Conservation (phyloP, 2,113 vertebrate species). For the Dicerorhinus sumatrensis region DNA sequence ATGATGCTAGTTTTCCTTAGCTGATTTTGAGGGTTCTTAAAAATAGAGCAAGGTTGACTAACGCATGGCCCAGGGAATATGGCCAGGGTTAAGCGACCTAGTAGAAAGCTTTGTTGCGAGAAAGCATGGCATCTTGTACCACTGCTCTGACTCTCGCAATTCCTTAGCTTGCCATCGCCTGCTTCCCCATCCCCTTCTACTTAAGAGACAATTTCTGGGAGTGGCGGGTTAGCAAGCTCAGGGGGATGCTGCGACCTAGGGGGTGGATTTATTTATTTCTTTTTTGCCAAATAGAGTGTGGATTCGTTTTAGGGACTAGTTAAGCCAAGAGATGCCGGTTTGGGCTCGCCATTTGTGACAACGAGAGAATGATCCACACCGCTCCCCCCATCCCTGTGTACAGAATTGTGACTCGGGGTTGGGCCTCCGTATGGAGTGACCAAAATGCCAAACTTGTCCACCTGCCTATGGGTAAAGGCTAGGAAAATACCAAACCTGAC, state of each 20-base stretch:
- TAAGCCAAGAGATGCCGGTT: conserved; percentile 33
- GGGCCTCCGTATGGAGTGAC: conserved; percentile 39
- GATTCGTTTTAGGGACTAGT: conserved; percentile 25
- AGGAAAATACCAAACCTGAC: conserved; percentile 87
- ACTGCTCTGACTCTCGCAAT: conserved; percentile 26
- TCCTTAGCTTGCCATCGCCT: neutral
- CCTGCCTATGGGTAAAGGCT: conserved; percentile 56
- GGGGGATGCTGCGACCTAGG: conserved; percentile 38
- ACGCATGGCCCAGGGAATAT: conserved; percentile 28
- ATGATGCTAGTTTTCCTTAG: conserved; percentile 70
- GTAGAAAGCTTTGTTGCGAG: conserved; percentile 46
- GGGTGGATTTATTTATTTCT: conserved; percentile 80
- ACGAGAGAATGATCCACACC: conserved; percentile 57
- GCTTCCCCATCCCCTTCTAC: neutral
- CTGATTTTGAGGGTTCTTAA: conserved; percentile 73
- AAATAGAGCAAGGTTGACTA: conserved; percentile 44
- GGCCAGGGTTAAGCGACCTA: neutral
- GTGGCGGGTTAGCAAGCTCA: neutral
- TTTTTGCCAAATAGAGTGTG: conserved; percentile 79
- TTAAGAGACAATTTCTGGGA: conserved; percentile 41
- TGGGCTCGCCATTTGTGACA: conserved; percentile 27
- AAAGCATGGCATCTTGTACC: conserved; percentile 52
- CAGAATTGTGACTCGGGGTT: neutral
- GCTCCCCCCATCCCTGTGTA: conserved; percentile 51
- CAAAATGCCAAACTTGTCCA: conserved; percentile 70